Evolutionary conservation across 2,888 invertebrate genomes (phyloP), one percentile per base, ranked within the genome.

Genomic region (Stomorhina lunata): DNA sequence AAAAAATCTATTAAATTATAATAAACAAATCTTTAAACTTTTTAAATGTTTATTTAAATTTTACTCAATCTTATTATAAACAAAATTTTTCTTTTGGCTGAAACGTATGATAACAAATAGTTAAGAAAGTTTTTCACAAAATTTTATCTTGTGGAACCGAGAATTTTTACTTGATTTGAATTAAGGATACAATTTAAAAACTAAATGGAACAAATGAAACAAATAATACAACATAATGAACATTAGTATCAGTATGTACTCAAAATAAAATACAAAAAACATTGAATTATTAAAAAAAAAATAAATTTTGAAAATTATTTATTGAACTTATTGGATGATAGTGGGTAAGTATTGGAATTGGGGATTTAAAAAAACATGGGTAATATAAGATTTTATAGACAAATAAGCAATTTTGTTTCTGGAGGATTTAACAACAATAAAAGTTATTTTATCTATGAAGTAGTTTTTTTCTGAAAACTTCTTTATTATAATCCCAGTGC

Each of bases 201-300:
- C 55, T 37, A 43, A 55, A 45, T n/a, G 6, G 0, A 29, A 50
- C 17, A 48, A 48, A 15, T 37, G 5, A 59, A 68, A 15, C 15
- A 20, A 79, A 77, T 29, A 68, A 9, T 29, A 12, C 27, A n/a
- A 66, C 27, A 57, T 57, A 63, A 83, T 57, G 45, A 80, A 66
- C 22, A 37, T 37, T 37, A 80, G 48, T 80, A 55, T 61, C 66
- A 71, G 34, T 68, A 73, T 68, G 61, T 68, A 83, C 22, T 69
- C 48, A 53, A 83, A 80, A 80, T 63, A 76, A 77, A 80, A 66
- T 20, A 53, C n/a, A 22, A 68, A 65, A 76, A 53, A 40, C 43
- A 68, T 65, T 66, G 76, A 77, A 80, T 76, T 80, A 80, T 43
- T 66, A 37, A 71, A 63, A 57, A 20, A 48, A 53, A 29, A 53